These are phyloP conservation scores for Beris chalybata DNA, from an alignment of 2,888 invertebrate genomes.

Conservation along the genomic window DNA sequence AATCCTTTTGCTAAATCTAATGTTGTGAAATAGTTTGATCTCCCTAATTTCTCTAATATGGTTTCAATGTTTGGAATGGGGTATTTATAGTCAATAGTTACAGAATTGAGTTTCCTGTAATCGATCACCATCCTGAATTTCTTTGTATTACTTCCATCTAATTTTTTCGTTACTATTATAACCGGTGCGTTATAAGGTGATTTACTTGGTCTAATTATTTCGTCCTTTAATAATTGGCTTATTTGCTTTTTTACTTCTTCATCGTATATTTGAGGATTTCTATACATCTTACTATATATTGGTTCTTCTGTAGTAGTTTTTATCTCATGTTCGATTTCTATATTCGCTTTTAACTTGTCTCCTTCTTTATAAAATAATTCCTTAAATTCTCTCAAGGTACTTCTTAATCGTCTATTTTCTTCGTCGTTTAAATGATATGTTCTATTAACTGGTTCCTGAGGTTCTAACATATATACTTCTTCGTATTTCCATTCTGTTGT, in stretches of 20 bases:
- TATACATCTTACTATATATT: conserved; percentile 16
- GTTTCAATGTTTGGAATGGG: conserved; percentile 18
- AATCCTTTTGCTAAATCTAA: no score
- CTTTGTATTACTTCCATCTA: conserved; percentile 8
- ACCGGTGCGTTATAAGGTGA: conserved; percentile 20
- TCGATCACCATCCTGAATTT: conserved; percentile 17
- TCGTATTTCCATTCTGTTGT: no score
- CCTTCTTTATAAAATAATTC: conserved; percentile 7
- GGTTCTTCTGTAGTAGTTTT: conserved; percentile 16
- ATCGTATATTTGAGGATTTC: conserved; percentile 15
- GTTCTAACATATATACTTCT: no score
- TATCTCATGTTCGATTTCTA: conserved; percentile 11
- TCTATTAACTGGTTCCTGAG: neutral
- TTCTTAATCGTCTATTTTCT: neutral
- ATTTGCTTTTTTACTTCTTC: conserved; percentile 15
- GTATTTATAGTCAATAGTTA: conserved; percentile 7
- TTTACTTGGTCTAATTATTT: conserved; percentile 13
- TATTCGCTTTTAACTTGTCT: conserved; percentile 3
- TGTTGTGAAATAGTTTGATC: conserved; percentile 1
- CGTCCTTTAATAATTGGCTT: conserved; percentile 6
- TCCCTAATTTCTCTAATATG: conserved; percentile 15
- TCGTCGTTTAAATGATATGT: neutral
- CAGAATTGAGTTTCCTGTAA: conserved; percentile 10
- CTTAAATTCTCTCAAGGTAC: neutral
- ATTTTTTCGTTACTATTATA: conserved; percentile 4